phyloP scores from a whole-genome alignment of 2,888 invertebrate genomes.

The Eupithecia tripunctaria region DNA sequence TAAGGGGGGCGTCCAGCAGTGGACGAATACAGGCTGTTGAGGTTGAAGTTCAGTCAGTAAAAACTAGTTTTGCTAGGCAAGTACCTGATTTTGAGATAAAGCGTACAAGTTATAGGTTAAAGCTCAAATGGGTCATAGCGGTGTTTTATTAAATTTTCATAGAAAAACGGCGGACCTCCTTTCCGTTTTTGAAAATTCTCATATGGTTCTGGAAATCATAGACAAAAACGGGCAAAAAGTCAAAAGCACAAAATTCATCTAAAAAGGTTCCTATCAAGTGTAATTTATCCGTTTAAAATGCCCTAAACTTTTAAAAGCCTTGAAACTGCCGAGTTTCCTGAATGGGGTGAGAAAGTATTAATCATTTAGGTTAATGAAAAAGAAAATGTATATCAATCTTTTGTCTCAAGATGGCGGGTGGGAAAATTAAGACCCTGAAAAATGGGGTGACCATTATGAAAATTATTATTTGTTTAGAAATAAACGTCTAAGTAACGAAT shows the following conservation, averaged over 20 bases:
- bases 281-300: conserved; percentile 34
- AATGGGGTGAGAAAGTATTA: conserved; percentile 63
- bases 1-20: too few species aligned
- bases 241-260: neutral
- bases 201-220: neutral
- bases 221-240: neutral
- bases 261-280: conserved; percentile 14
- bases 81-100: too few species aligned
- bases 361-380: conserved; percentile 78
- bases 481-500: conserved; percentile 58
- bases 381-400: conserved; percentile 79
- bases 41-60: neutral
- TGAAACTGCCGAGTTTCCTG: conserved; percentile 30
- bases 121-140: too few species aligned
- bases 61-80: neutral
- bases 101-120: too few species aligned
- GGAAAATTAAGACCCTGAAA: conserved; percentile 75
- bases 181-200: neutral
- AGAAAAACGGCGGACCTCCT: neutral
- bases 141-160: neutral
- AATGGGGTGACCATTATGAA: conserved; percentile 73
- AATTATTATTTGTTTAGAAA: conserved; percentile 78
- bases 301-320: conserved; percentile 29
- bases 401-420: conserved; percentile 69
- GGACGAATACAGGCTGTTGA: too few species aligned